Evolutionary conservation across 2,113 vertebrate genomes (phyloP).

Genomic region (Serilophus lunatus): DNA sequence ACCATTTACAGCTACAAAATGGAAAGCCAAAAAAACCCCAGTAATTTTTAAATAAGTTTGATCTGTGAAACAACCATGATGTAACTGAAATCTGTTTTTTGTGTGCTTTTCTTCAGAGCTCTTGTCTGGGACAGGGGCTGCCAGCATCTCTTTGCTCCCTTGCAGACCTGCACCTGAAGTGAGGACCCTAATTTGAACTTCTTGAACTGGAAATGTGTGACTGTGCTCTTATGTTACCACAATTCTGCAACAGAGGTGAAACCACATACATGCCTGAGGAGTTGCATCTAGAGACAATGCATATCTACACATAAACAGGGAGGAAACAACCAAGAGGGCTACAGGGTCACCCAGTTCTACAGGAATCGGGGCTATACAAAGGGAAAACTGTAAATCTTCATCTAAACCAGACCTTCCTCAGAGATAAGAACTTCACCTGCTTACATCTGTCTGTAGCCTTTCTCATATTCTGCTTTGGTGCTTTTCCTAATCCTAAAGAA

Average conservation of each 20-base stretch:
- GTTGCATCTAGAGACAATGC: background rate
- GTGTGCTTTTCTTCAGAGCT: background rate
- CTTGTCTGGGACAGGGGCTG: background rate
- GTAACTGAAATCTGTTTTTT: background rate
- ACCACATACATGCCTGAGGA: background rate
- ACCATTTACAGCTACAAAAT: background rate
- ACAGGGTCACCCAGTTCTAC: background rate
- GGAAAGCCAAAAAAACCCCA: background rate
- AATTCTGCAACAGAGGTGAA: background rate
- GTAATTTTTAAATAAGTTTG: background rate
- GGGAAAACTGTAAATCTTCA: background rate
- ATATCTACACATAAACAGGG: background rate
- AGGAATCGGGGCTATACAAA: background rate
- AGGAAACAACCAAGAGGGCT: background rate
- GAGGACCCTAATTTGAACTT: background rate
- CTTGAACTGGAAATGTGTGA: background rate
- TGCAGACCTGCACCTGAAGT: background rate
- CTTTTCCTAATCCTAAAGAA: background rate
- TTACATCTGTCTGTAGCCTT: background rate
- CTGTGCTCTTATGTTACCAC: background rate
- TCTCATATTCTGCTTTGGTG: background rate
- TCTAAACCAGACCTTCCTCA: background rate
- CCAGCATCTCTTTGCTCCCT: accelerated
- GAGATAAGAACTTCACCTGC: background rate
- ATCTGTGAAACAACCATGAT: background rate